Conservation (phyloP, 1,140 invertebrate species). For the Drosophila kepulauana region DNA sequence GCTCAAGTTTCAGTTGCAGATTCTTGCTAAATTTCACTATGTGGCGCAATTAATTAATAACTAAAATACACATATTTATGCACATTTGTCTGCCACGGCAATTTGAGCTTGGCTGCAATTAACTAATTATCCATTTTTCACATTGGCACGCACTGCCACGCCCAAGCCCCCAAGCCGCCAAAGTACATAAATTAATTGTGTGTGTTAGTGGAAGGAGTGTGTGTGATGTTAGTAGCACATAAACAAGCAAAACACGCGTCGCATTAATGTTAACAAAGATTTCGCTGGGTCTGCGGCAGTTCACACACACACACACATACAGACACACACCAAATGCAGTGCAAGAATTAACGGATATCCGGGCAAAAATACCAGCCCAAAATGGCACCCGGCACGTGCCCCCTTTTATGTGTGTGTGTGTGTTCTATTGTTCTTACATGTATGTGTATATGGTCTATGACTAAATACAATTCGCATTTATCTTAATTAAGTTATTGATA, state of each 20-base stretch:
- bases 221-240: slow-evolving; percentile 41
- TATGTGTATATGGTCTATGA: slow-evolving; percentile 36
- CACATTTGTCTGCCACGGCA: slow-evolving; percentile 40
- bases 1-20: slow-evolving; percentile 20
- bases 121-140: slow-evolving; percentile 84
- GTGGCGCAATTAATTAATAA: slow-evolving; percentile 75
- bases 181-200: slow-evolving; percentile 69
- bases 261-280: slow-evolving; percentile 76
- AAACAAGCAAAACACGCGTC: slow-evolving; percentile 74
- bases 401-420: slow-evolving; percentile 23
- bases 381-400: slow-evolving; percentile 35
- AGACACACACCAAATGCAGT: slow-evolving; percentile 30
- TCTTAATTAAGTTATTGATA: slow-evolving; percentile 84
- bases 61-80: slow-evolving; percentile 73
- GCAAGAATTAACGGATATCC: slow-evolving; percentile 53
- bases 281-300: slow-evolving; percentile 28
- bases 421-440: slow-evolving; percentile 26
- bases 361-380: slow-evolving; percentile 54
- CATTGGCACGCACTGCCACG: slow-evolving; percentile 59
- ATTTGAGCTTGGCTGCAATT: slow-evolving; percentile 62
- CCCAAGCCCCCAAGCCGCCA: slow-evolving; percentile 13
- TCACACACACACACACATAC: not conserved
- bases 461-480: slow-evolving; percentile 80
- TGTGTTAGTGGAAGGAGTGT: slow-evolving; percentile 11
- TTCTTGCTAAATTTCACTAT: slow-evolving; percentile 45